phyloP scores from a whole-genome alignment of 2,888 invertebrate genomes.

The Campaea margaritaria region DNA sequence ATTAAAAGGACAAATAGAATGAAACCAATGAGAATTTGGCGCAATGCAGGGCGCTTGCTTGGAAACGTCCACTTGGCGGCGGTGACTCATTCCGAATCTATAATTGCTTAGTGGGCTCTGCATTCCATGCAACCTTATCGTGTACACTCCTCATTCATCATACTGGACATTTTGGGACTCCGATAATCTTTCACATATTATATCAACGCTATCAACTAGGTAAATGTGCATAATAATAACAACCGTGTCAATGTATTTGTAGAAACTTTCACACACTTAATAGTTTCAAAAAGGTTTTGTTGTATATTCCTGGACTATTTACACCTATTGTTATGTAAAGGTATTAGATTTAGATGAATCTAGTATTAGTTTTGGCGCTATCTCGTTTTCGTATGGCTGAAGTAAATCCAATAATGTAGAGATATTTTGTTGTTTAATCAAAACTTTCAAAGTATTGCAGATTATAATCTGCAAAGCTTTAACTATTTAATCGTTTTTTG shows the following conservation, averaged over 20 bases:
- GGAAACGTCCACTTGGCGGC: slow-evolving; percentile 68
- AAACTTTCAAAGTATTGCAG: too few species aligned
- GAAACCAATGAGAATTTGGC: slow-evolving; percentile 75
- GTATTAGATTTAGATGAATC: slow-evolving; percentile 4
- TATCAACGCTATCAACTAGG: too few species aligned
- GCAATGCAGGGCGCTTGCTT: slow-evolving; percentile 79
- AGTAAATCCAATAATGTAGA: neutral
- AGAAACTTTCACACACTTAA: too few species aligned
- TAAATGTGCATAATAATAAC: too few species aligned
- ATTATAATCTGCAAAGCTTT: too few species aligned
- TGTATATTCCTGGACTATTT: too few species aligned
- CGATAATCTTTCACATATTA: too few species aligned
- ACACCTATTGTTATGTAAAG: neutral
- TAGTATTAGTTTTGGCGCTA: slow-evolving; percentile 5
- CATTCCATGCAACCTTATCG: slow-evolving; percentile 51
- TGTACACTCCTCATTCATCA: neutral
- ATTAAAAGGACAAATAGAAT: slow-evolving; percentile 73
- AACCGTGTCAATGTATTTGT: too few species aligned
- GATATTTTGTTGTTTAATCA: too few species aligned
- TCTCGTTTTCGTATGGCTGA: neutral
- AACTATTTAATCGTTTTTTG: too few species aligned
- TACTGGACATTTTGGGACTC: too few species aligned
- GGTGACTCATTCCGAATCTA: slow-evolving; percentile 71
- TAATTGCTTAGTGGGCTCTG: slow-evolving; percentile 66
- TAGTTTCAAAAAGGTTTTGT: too few species aligned